A percentile compares a stretch with the other conserved stretches of the same genome.
These are phyloP conservation scores for Syndactyla subalaris DNA, from an alignment of 2,797 vertebrate species.

Conservation along the genomic window DNA sequence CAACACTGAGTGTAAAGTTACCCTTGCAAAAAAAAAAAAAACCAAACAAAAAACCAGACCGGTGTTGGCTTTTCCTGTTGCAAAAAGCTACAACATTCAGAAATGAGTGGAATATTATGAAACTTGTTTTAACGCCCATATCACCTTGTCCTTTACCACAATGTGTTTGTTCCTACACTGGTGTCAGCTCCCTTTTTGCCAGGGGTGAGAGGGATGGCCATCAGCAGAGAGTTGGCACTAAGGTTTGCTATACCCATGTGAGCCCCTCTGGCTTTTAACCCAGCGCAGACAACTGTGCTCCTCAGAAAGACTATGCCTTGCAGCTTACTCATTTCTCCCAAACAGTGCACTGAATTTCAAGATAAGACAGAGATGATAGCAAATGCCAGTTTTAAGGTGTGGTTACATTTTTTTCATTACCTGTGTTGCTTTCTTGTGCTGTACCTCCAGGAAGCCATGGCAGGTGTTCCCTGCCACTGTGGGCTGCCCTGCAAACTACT, in stretches of 20 bases:
- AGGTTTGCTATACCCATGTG: background rate
- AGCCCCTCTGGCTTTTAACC: background rate
- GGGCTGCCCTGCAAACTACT: background rate
- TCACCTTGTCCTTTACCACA: background rate
- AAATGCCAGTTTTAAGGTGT: background rate
- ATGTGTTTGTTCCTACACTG: fast-evolving
- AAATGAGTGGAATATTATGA: background rate
- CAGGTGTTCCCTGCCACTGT: background rate
- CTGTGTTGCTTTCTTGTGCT: background rate
- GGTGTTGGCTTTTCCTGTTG: background rate
- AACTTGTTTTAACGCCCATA: background rate
- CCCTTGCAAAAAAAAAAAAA: background rate
- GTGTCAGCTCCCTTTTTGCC: background rate
- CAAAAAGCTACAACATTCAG: background rate
- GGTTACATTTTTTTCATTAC: background rate
- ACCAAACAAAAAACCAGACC: background rate
- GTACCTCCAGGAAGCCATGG: background rate
- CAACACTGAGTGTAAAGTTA: background rate
- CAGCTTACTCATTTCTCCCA: background rate
- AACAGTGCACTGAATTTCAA: background rate
- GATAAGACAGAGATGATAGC: background rate
- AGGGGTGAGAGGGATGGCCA: background rate
- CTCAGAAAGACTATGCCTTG: background rate
- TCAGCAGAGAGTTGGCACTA: background rate
- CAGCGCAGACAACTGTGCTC: background rate